phyloP scores from a whole-genome alignment of 2,888 invertebrate genomes.

The Eupithecia vulgata region DNA sequence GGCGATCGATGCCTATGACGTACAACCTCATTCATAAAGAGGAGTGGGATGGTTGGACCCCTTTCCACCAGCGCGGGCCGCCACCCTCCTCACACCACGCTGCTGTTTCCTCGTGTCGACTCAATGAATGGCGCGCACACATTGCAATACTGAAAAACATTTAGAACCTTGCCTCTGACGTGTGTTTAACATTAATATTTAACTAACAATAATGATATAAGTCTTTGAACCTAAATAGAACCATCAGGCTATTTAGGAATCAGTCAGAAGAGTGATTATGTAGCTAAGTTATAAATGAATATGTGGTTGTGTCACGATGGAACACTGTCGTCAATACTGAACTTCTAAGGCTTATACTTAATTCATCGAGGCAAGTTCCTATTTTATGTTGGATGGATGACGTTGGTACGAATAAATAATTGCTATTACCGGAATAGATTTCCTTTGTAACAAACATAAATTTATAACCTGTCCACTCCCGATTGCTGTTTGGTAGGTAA shows the following conservation, averaged over 20 bases:
- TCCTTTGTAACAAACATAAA: neutral
- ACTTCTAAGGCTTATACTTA: slow-evolving; percentile 2
- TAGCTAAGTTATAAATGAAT: neutral
- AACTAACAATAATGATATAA: neutral
- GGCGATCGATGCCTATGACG: slow-evolving; percentile 78
- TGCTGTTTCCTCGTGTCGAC: slow-evolving; percentile 48
- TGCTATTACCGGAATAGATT: neutral
- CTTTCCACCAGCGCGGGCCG: slow-evolving; percentile 44
- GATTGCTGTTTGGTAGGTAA: too few relatives aligned
- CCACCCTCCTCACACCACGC: slow-evolving; percentile 55
- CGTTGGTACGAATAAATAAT: neutral
- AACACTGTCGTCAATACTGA: neutral
- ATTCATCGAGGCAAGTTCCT: slow-evolving; percentile 5
- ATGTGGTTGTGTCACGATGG: neutral
- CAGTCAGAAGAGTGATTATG: neutral
- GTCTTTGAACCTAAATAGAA: neutral
- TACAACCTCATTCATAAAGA: slow-evolving; percentile 81
- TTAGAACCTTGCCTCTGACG: slow-evolving; percentile 24
- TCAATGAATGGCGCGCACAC: slow-evolving; percentile 76
- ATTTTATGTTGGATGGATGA: neutral
- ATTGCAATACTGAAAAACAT: slow-evolving; percentile 40
- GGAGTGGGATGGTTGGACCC: too few relatives aligned
- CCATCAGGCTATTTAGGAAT: neutral
- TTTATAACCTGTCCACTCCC: neutral
- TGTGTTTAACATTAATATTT: slow-evolving; percentile 11